Base-by-base conservation (phyloP, 2,888 invertebrate genomes). In the Agonopterix arenella region DNA sequence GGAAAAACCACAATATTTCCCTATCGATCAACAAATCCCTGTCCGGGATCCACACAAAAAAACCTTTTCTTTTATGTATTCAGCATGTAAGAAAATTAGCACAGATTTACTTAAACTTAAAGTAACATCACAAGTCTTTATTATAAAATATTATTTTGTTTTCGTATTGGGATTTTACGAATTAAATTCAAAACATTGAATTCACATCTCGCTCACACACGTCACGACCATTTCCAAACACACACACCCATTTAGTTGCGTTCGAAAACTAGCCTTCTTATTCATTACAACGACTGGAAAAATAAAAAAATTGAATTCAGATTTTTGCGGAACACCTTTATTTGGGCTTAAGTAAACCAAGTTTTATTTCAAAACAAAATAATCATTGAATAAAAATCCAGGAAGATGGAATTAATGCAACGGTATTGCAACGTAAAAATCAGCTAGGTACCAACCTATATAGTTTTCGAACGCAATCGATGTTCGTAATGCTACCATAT, bases 121-220 rank as follows among this genome's bases (percentile, higher is more conserved):
- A 60, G 56, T 57, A 58, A 59, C 54, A 65, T 11, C 43, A 43
- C 43, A 43, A 43, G 11, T 43, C 8, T 5, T 58, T 56, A 61
- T 61, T 8, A 43, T 11, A 43, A 62, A 28, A 10, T 16, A 42
- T 11, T 50, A 18, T 58, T 52, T 50, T 59, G 56, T 43, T 60
- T 59, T 57, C 44, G 53, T 57, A 47, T 48, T 43, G 46, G 49
- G 52, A 59, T 59, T 68, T 66, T 64, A 60, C 66, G 62, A 65
- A 28, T 4, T 28, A 28, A 71, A 67, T 73, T 73, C 77, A 82
- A 78, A 83, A 83, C 78, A 80, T 72, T 73, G 69, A 70, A 73
- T 68, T 73, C 69, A 70, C 71, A 76, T 72, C 70, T 68, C 74
- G 65, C 67, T 72, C 69, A 63, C 63, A 65, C 64, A 68, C 70